Evolutionary conservation across 1,140 invertebrate genomes (phyloP).

Genomic region (Alviniconcha marisindica): DNA sequence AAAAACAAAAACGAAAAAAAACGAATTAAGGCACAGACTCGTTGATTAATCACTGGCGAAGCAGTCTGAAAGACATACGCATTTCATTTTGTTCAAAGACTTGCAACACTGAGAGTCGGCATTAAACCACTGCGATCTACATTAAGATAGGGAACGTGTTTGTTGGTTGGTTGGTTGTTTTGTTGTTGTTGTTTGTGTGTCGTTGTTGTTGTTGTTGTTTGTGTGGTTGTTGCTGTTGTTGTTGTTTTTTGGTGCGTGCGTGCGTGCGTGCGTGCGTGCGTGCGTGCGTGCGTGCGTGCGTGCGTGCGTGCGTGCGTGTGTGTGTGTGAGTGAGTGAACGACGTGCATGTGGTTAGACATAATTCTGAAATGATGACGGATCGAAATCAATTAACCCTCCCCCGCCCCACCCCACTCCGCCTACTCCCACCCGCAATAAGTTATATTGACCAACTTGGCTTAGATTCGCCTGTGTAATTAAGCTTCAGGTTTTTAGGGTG

Average conservation of each 20-base stretch:
- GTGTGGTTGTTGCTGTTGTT: not conserved
- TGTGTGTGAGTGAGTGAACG: too few relatives aligned
- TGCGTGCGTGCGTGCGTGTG: not conserved
- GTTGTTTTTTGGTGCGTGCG: not conserved
- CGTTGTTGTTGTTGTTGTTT: not conserved
- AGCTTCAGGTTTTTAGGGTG: too few relatives aligned
- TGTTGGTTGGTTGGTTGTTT: not conserved
- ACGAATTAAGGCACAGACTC: too few relatives aligned
- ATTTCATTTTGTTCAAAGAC: not conserved
- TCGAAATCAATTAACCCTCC: too few relatives aligned
- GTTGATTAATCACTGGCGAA: too few relatives aligned
- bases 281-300: conserved; percentile 14
- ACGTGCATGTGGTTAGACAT: too few relatives aligned
- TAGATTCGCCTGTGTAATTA: too few relatives aligned
- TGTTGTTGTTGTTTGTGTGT: not conserved
- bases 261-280: conserved; percentile 7
- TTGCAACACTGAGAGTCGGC: not conserved
- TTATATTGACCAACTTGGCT: too few relatives aligned
- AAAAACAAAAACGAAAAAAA: too few relatives aligned
- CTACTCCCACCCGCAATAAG: too few relatives aligned
- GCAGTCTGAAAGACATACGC: not conserved
- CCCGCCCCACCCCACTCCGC: too few relatives aligned
- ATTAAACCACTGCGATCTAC: not conserved
- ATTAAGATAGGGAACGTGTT: not conserved
- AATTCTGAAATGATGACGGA: too few relatives aligned